phyloP scores from a whole-genome alignment of 2,888 invertebrate genomes.

The Leptopilina drosophilae region DNA sequence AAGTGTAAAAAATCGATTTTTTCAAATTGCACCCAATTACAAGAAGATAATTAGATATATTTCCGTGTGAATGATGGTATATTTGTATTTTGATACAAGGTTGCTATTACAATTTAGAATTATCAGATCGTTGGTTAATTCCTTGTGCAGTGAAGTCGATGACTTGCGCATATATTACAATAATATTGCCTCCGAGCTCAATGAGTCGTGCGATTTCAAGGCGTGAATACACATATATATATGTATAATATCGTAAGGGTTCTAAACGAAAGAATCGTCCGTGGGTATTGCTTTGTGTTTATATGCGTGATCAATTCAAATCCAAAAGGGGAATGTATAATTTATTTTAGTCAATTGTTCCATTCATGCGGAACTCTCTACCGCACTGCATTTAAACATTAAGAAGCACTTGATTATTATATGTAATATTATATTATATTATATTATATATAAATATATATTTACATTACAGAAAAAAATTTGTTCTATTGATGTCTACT shows the following conservation, averaged over 20 bases:
- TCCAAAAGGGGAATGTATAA: constrained; percentile 15
- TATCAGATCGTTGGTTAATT: constrained; percentile 27
- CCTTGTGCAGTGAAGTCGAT: constrained; percentile 53
- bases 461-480: too few relatives aligned
- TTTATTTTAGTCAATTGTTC: constrained; percentile 7
- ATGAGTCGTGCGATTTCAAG: constrained; percentile 53
- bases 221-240: constrained; percentile 41
- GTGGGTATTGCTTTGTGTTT: constrained; percentile 5
- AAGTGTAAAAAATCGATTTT: neutral
- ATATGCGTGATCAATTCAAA: neutral
- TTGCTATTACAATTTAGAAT: constrained; percentile 4
- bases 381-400: neutral
- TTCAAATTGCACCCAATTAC: neutral
- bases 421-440: too few relatives aligned
- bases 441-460: too few relatives aligned
- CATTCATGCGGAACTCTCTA: constrained; percentile 14
- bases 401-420: neutral
- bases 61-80: neutral
- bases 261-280: constrained; percentile 26
- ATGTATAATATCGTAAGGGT: constrained; percentile 43
- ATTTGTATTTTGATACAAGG: neutral
- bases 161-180: constrained; percentile 47
- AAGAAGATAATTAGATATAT: neutral
- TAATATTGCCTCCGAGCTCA: constrained; percentile 48
- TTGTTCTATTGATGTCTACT: too few relatives aligned